These are phyloP conservation scores for Indri indri DNA, from an alignment of 2,113 vertebrate species.

Conservation along the genomic window DNA sequence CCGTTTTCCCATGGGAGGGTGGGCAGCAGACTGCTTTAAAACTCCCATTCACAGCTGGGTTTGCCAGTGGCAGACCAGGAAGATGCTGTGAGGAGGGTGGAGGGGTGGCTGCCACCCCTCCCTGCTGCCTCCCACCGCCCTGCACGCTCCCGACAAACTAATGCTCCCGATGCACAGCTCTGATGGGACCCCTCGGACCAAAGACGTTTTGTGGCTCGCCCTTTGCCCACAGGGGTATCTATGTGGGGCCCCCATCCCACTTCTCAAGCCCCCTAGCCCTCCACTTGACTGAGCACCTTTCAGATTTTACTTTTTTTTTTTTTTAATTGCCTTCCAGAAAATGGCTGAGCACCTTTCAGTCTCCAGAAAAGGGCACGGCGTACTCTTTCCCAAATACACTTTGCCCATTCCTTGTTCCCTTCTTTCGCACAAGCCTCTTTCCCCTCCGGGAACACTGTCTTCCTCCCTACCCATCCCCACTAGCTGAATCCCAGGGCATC, in stretches of 20 bases:
- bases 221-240: background rate
- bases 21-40: background rate
- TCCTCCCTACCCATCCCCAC: fast-evolving
- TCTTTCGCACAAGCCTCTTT: background rate
- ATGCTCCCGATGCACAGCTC: background rate
- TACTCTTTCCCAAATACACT: too few relatives aligned
- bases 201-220: background rate
- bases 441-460: too few relatives aligned
- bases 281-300: background rate
- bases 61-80: background rate
- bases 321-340: too few relatives aligned
- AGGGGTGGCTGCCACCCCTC: too few relatives aligned
- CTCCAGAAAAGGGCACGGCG: background rate
- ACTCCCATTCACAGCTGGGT: background rate
- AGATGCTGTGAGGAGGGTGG: background rate
- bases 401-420: background rate
- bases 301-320: too few relatives aligned
- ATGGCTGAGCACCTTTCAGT: background rate
- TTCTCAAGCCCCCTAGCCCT: background rate
- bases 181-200: background rate
- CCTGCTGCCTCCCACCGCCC: background rate
- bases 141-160: background rate
- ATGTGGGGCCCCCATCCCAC: fast-evolving
- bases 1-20: background rate
- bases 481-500: background rate